Conservation (phyloP, 2,797 vertebrate species). For the Lepus townsendii region DNA sequence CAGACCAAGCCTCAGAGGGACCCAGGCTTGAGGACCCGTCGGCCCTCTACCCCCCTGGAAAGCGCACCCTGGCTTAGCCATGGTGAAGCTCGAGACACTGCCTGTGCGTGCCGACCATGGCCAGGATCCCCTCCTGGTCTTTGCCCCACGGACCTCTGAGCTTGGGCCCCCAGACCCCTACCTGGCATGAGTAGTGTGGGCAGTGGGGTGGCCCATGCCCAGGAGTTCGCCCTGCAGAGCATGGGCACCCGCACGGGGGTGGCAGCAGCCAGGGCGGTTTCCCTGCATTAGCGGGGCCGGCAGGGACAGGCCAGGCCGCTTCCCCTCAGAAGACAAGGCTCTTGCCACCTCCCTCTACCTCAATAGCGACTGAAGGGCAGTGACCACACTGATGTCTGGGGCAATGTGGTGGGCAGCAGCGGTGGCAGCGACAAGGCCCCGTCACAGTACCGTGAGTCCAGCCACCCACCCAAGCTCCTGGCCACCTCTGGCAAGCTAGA, state of each 20-base stretch:
- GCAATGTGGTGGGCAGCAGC: slow-evolving; percentile 85
- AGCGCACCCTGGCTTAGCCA: slow-evolving; percentile 83
- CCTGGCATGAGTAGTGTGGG: slow-evolving; percentile 96
- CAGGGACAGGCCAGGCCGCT: slow-evolving; percentile 94
- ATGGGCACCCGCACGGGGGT: slow-evolving; percentile 94
- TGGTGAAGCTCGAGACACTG: slow-evolving; percentile 90
- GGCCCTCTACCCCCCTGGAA: not conserved
- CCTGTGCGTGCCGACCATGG: slow-evolving; percentile 88
- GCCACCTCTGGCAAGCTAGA: slow-evolving; percentile 97
- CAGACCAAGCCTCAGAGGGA: slow-evolving; percentile 66
- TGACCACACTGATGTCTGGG: slow-evolving; percentile 91
- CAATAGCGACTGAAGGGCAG: slow-evolving; percentile 90
- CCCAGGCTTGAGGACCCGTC: slow-evolving; percentile 40
- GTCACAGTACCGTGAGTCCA: slow-evolving; percentile 94
- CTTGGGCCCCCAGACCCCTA: slow-evolving; percentile 84
- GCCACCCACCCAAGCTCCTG: slow-evolving; percentile 96
- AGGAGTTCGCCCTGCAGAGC: slow-evolving; percentile 98
- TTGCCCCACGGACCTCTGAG: slow-evolving; percentile 66
- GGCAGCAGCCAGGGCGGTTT: slow-evolving; percentile 80
- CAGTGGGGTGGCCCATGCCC: slow-evolving; percentile 97
- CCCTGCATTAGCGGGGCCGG: slow-evolving; percentile 57
- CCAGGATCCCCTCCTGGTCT: slow-evolving; percentile 86
- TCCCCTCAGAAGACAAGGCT: slow-evolving; percentile 94
- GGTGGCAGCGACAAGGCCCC: slow-evolving; percentile 91
- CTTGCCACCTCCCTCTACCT: slow-evolving; percentile 93